Percentiles rank a stretch among this genome's conserved stretches.
phyloP scores from a whole-genome alignment of 2,797 vertebrate species.

The Microctenopoma lineatum region DNA sequence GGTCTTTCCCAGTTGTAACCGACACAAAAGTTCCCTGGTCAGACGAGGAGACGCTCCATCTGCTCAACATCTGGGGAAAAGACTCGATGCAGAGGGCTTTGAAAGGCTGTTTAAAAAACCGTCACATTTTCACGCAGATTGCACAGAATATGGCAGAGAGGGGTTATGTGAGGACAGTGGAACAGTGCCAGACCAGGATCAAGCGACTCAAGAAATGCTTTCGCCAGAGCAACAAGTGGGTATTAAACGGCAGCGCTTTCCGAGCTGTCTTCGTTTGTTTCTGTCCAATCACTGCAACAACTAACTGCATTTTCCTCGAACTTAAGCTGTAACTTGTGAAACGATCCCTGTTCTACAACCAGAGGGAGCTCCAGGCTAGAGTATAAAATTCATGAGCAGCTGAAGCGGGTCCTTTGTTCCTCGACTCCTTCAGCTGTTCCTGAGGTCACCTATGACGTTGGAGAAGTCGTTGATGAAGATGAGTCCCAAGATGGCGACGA shows the following conservation, averaged over 20 bases:
- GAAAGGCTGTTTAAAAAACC: constrained; percentile 80
- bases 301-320: not conserved
- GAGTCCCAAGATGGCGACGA: constrained; percentile 63
- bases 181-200: constrained; percentile 83
- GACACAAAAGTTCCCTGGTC: constrained; percentile 82
- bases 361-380: constrained; percentile 71
- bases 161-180: constrained; percentile 76
- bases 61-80: constrained; percentile 83
- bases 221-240: constrained; percentile 72
- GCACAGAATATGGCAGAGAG: constrained; percentile 78
- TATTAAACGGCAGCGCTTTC: not conserved
- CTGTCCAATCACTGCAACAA: not conserved
- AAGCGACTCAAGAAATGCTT: constrained; percentile 81
- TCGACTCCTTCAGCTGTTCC: constrained; percentile 46
- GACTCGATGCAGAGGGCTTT: constrained; percentile 77
- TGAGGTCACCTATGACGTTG: constrained; percentile 67
- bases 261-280: not conserved
- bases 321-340: not conserved
- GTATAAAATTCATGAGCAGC: constrained; percentile 73
- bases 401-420: constrained; percentile 69
- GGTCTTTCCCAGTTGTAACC: constrained; percentile 42
- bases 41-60: constrained; percentile 79
- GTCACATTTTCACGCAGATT: constrained; percentile 81
- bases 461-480: constrained; percentile 67
- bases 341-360: constrained; percentile 8